These are phyloP conservation scores for Pseudopipra pipra DNA, from an alignment of 2,113 vertebrate species.

Conservation along the genomic window DNA sequence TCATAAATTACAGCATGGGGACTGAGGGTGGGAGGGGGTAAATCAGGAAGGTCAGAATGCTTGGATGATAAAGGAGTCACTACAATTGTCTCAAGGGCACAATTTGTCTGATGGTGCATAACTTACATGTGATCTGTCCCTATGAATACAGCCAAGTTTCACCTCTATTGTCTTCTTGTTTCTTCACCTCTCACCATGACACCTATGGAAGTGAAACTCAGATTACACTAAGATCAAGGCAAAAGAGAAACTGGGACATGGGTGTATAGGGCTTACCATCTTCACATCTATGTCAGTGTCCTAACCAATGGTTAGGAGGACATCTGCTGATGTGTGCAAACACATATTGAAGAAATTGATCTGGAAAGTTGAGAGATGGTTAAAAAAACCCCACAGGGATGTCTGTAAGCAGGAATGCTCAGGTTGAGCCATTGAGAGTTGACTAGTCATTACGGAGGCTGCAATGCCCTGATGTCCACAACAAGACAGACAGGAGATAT, in stretches of 20 bases:
- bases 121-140: neutral
- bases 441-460: neutral
- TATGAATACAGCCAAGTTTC: neutral
- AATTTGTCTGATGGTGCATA: neutral
- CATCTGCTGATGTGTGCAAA: neutral
- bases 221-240: neutral
- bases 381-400: neutral
- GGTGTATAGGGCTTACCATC: neutral
- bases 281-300: neutral
- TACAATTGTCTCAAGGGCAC: neutral
- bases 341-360: neutral
- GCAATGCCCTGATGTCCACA: neutral
- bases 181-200: neutral
- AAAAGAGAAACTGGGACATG: neutral
- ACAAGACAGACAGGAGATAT: neutral
- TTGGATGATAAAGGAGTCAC: neutral
- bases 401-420: neutral
- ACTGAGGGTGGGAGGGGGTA: neutral
- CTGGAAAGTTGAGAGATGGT: neutral
- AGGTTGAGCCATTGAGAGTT: neutral
- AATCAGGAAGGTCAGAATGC: neutral
- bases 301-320: neutral
- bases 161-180: neutral
- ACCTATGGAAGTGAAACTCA: neutral
- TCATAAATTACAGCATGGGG: neutral